Base-by-base conservation (phyloP, 2,113 vertebrate genomes). In the Cacatua alba region DNA sequence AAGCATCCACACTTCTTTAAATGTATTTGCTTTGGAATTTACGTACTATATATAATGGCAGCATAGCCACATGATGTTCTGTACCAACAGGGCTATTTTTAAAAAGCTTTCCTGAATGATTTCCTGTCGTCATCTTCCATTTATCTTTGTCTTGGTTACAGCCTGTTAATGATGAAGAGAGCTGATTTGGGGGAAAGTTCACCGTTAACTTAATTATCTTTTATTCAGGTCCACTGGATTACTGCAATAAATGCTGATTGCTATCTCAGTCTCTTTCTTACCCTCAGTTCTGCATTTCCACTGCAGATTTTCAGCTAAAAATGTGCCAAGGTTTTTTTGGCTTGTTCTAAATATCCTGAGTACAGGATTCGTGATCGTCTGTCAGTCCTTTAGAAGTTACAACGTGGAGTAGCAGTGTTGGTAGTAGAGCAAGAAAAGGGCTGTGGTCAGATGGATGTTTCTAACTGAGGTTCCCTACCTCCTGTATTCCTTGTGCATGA, bases 171-270 rank as follows among this genome's bases (percentile, higher is more conserved):
- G 64, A 90, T 31, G 24, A 72, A 68, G 57, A 80, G 59, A 85
- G 41, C 63, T 60, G 68, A 90, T 83, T 75, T 90, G 52, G 70
- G 68, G 95, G 88, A 91, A 92, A 90, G 87, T 86, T 93, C 74
- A 33, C 52, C 29, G 33, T 87, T 94, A 90, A 79, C 77, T 78
- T 90, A 75, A 91, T 92, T 92, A 69, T 81, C 55, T 88, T 83
- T 86, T 92, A 62, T 91, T 81, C 68, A 87, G 46, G 52, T 92
- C 74, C 55, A 53, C 64, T 35, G 48, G 11, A 70, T 63, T 92
- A 57, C 80, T 84, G 69, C 72, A 68, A 15, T 85, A 94, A 95
- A 78, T 46, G 52, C 77, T 85, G 65, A 80, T 69, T 92, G 21
- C 29, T 75, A 1, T 53, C 28, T 78, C 51, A 39, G 51, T 46